phyloP scores from a whole-genome alignment of 2,888 invertebrate genomes.

The Gibbula magus region DNA sequence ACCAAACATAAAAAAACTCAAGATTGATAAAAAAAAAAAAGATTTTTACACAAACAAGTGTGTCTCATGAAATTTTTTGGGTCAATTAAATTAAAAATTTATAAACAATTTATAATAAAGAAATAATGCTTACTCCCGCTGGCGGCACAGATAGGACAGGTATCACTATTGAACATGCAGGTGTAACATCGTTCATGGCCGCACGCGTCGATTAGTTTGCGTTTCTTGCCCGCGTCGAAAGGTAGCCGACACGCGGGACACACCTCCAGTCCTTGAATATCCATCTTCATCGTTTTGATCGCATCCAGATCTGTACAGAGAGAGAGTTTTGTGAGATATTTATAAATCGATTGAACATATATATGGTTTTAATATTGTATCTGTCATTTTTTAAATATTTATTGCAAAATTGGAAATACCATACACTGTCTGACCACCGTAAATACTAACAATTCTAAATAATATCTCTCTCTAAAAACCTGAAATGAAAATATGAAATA shows the following conservation, averaged over 20 bases:
- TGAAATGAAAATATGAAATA: too few relatives aligned
- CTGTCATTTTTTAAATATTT: too few relatives aligned
- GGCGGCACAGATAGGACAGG: conserved; percentile 80
- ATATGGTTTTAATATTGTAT: too few relatives aligned
- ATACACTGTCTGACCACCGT: not conserved
- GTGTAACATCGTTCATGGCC: conserved; percentile 97
- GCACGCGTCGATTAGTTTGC: conserved; percentile 94
- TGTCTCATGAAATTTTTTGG: too few relatives aligned
- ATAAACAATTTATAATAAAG: too few relatives aligned
- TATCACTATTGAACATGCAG: conserved; percentile 91
- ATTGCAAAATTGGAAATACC: not conserved
- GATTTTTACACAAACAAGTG: too few relatives aligned
- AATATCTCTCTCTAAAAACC: not conserved
- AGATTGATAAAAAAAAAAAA: too few relatives aligned
- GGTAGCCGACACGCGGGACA: conserved; percentile 81
- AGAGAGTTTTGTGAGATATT: too few relatives aligned
- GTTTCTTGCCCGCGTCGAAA: conserved; percentile 96
- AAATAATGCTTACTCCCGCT: conserved; percentile 37
- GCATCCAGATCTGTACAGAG: conserved; percentile 30
- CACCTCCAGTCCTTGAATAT: conserved; percentile 39
- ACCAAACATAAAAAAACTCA: too few relatives aligned
- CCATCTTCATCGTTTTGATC: conserved; percentile 23
- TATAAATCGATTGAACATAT: too few relatives aligned
- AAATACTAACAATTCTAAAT: not conserved
- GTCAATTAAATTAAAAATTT: too few relatives aligned